phyloP scores from a whole-genome alignment of 2,113 vertebrate genomes.

The Polyodon spathula region DNA sequence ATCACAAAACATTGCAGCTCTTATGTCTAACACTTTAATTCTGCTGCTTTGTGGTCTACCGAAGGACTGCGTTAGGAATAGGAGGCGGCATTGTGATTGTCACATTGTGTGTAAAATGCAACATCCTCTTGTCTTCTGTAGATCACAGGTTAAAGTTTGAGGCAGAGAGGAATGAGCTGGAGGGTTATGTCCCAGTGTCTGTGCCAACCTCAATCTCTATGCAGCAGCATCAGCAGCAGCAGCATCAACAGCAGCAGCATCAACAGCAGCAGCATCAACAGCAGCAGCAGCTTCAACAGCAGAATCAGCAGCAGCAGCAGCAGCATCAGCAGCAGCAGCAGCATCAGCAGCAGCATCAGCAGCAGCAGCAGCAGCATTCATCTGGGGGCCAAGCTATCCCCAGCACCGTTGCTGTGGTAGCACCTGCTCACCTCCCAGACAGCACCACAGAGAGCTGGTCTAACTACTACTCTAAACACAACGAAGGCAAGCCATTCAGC shows the following conservation, averaged over 20 bases:
- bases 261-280: slow-evolving; percentile 27
- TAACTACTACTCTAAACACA: slow-evolving; percentile 76
- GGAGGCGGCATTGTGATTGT: neutral
- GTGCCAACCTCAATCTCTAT: slow-evolving; percentile 48
- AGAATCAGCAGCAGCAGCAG: slow-evolving; percentile 62
- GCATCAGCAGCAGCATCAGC: slow-evolving; percentile 43
- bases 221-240: slow-evolving; percentile 41
- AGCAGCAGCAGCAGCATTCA: slow-evolving; percentile 67
- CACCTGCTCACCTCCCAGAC: slow-evolving; percentile 82
- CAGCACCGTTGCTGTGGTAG: slow-evolving; percentile 69
- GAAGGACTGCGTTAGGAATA: too few species aligned
- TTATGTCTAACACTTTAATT: too few species aligned
- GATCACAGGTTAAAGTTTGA: slow-evolving; percentile 66
- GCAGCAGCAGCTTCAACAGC: slow-evolving; percentile 57
- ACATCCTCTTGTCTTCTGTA: slow-evolving; percentile 15
- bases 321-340: slow-evolving; percentile 33
- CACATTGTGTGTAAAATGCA: neutral
- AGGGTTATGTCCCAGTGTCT: slow-evolving; percentile 61
- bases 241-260: slow-evolving; percentile 9
- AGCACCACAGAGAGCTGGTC: slow-evolving; percentile 94
- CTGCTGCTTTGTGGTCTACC: too few species aligned
- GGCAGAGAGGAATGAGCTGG: slow-evolving; percentile 68
- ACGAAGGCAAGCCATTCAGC: slow-evolving; percentile 72
- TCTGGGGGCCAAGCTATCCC: slow-evolving; percentile 66
- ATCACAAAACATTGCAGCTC: too few species aligned